Evolutionary conservation across 2,797 vertebrate species (phyloP).

Genomic region (Notolabrus celidotus): DNA sequence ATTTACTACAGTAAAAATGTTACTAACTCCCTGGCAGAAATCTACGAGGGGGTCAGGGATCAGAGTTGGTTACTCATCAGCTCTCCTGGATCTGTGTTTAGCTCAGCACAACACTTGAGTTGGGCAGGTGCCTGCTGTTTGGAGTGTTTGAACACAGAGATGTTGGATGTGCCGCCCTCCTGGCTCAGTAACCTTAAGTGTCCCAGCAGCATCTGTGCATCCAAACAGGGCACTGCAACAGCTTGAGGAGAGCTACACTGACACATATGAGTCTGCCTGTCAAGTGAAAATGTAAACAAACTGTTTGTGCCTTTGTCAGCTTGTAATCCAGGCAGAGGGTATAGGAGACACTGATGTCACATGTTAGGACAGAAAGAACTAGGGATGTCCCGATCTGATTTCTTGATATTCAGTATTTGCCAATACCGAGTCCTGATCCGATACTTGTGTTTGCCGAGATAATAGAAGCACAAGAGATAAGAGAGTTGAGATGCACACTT

Average conservation of each 20-base stretch:
- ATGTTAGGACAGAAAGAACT: not conserved
- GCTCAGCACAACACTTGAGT: not conserved
- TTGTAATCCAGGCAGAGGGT: slow-evolving; percentile 6
- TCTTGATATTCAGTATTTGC: too few relatives aligned
- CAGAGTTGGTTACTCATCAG: not conserved
- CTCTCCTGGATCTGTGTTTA: not conserved
- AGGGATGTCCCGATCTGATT: too few relatives aligned
- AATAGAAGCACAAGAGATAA: too few relatives aligned
- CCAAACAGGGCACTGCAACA: slow-evolving; percentile 9
- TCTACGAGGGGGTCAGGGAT: slow-evolving; percentile 5
- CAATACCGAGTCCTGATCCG: too few relatives aligned
- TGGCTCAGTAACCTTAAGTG: slow-evolving; percentile 12
- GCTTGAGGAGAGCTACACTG: slow-evolving; percentile 28
- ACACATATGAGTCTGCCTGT: not conserved
- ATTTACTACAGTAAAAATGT: not conserved
- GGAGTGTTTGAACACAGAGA: not conserved
- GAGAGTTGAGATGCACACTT: too few relatives aligned
- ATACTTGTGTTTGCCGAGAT: too few relatives aligned
- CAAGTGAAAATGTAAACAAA: slow-evolving; percentile 20
- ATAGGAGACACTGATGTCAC: not conserved
- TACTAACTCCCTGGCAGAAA: not conserved
- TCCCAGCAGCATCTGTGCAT: slow-evolving; percentile 41
- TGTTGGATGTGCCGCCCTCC: slow-evolving; percentile 4
- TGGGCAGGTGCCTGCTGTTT: slow-evolving; percentile 22
- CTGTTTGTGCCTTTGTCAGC: not conserved